Percentiles rank a stretch among this genome's conserved stretches.
phyloP scores from a whole-genome alignment of 2,888 invertebrate species.

The Galeruca laticollis region DNA sequence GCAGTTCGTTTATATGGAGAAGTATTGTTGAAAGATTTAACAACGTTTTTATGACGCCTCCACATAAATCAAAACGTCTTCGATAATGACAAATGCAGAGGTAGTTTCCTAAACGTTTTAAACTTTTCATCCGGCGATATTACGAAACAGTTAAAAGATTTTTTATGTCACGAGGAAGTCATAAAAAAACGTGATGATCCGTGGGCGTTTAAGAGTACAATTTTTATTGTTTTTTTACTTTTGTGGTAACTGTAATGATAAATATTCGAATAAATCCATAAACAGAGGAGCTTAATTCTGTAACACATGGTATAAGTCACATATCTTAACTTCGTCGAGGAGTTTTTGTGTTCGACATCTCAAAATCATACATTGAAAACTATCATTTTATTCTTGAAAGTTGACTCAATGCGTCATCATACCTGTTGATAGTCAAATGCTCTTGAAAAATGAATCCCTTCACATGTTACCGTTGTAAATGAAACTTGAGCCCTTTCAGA shows the following conservation, averaged over 20 bases:
- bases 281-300: too few species aligned
- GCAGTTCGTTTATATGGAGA: not conserved
- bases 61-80: constrained; percentile 27
- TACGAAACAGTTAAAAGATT: constrained; percentile 27
- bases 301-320: too few species aligned
- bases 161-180: constrained; percentile 34
- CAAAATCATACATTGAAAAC: too few species aligned
- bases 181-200: constrained; percentile 26
- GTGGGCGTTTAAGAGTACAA: constrained; percentile 22
- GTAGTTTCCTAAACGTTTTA: constrained; percentile 21
- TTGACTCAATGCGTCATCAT: too few species aligned
- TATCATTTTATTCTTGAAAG: too few species aligned
- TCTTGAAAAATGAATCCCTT: too few species aligned
- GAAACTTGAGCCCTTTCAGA: too few species aligned
- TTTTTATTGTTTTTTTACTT: constrained; percentile 22
- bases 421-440: too few species aligned
- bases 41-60: constrained; percentile 8
- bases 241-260: constrained; percentile 18
- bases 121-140: constrained; percentile 12
- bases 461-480: too few species aligned
- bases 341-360: too few species aligned
- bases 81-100: constrained; percentile 29
- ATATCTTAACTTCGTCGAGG: too few species aligned
- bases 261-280: too few species aligned
- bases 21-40: constrained; percentile 11